Conservation (phyloP, 2,113 vertebrate species). For the Chamaea fasciata region DNA sequence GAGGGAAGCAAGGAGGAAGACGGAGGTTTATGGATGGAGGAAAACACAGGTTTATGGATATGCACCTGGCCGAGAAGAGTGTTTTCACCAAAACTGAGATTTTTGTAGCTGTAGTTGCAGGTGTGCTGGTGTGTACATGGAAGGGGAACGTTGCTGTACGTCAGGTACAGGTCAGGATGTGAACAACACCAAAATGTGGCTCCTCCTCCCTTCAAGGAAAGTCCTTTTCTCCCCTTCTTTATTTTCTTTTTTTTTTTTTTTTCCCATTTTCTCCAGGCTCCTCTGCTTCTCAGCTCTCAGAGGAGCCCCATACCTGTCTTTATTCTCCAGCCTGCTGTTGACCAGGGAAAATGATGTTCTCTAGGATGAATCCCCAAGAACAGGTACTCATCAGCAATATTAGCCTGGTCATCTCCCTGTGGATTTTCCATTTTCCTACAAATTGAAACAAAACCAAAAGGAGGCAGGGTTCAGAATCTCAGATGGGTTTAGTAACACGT, state of each 20-base stretch:
- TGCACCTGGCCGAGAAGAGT: background rate
- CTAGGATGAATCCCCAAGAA: background rate
- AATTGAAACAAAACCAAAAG: background rate
- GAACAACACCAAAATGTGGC: background rate
- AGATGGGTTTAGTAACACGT: fast-evolving
- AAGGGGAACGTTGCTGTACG: fast-evolving
- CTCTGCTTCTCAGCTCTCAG: background rate
- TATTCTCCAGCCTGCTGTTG: background rate
- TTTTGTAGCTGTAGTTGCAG: background rate
- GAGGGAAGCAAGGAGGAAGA: background rate
- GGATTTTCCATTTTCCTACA: background rate
- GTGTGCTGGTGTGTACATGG: fast-evolving
- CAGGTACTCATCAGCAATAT: background rate
- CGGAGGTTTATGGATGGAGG: background rate
- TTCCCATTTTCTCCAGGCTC: background rate
- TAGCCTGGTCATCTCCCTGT: background rate
- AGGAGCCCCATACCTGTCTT: background rate
- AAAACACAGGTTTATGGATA: background rate
- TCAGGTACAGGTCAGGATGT: background rate
- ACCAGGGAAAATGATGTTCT: background rate
- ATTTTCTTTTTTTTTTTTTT: fast-evolving
- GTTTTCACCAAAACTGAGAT: background rate
- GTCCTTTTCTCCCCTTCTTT: fast-evolving
- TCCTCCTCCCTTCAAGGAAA: background rate
- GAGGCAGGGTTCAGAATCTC: background rate